A percentile compares a stretch with the other conserved stretches of the same genome.
Evolutionary conservation across 2,888 invertebrate species (phyloP).

Genomic region (Tryphoninae sp.): DNA sequence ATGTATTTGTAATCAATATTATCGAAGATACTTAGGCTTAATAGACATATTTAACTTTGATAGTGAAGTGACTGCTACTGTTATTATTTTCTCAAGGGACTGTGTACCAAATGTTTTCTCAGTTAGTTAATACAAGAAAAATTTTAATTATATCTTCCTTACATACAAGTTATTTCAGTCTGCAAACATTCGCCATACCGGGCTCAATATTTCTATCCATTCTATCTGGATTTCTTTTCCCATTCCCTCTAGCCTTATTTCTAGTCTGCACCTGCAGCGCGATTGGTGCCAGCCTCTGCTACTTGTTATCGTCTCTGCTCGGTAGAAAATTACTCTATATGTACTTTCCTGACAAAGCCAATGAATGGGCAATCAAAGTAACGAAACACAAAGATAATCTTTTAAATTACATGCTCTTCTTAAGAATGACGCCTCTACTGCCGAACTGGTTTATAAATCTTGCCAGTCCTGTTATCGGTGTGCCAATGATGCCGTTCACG

Average conservation of each 20-base stretch:
- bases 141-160: constrained; percentile 60
- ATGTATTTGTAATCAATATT: no score
- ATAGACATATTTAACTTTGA: no score
- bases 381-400: constrained; percentile 93
- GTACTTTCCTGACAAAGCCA: constrained; percentile 94
- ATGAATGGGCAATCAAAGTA: constrained; percentile 92
- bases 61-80: no score
- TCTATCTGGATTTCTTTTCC: constrained; percentile 97
- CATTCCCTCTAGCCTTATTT: constrained; percentile 93
- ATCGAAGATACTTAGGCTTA: no score
- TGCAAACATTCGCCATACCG: constrained; percentile 99
- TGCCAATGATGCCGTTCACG: constrained; percentile 95
- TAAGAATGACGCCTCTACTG: constrained; percentile 97
- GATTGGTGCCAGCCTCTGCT: constrained; percentile 97
- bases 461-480: constrained; percentile 97
- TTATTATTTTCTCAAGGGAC: no score
- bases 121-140: no score
- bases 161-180: constrained; percentile 82
- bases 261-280: constrained; percentile 97
- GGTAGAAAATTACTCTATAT: constrained; percentile 92
- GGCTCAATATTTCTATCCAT: constrained; percentile 99
- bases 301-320: constrained; percentile 94
- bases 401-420: constrained; percentile 97
- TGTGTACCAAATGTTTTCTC: no score
- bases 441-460: constrained; percentile 99